Conservation (phyloP, 1,140 invertebrate genomes). For the Platyscapa corneri region DNA sequence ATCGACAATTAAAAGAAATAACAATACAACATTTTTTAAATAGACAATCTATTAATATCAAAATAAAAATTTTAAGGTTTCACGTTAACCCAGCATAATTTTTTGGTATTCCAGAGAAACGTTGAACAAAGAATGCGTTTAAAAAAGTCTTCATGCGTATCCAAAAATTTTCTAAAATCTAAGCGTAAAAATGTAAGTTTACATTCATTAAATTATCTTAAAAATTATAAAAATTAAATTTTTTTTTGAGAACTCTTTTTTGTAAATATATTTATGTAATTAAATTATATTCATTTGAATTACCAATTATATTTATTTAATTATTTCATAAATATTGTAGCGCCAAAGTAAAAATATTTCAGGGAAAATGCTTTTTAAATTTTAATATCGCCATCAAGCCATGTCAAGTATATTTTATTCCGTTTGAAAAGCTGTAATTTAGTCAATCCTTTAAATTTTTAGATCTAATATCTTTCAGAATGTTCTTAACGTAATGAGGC, state of each 20-base stretch:
- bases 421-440: not conserved
- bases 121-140: constrained; percentile 1
- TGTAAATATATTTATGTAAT: not conserved
- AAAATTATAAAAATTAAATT: not conserved
- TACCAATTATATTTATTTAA: no score
- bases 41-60: not conserved
- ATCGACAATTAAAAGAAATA: not conserved
- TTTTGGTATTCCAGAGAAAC: constrained; percentile 7
- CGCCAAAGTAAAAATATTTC: not conserved
- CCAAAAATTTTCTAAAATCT: constrained; percentile 11
- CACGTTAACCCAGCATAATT: not conserved
- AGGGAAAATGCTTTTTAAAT: not conserved
- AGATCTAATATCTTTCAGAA: not conserved
- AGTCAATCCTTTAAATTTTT: not conserved
- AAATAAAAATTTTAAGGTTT: not conserved
- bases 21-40: not conserved
- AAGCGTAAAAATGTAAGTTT: constrained; percentile 15
- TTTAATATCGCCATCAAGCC: not conserved
- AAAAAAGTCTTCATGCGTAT: constrained; percentile 1
- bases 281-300: not conserved
- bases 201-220: not conserved
- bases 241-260: not conserved
- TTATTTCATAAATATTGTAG: no score
- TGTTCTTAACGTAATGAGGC: not conserved
- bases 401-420: not conserved